These are phyloP conservation scores for Phthorimaea operculella DNA, from an alignment of 1,140 invertebrate species.

Conservation along the genomic window DNA sequence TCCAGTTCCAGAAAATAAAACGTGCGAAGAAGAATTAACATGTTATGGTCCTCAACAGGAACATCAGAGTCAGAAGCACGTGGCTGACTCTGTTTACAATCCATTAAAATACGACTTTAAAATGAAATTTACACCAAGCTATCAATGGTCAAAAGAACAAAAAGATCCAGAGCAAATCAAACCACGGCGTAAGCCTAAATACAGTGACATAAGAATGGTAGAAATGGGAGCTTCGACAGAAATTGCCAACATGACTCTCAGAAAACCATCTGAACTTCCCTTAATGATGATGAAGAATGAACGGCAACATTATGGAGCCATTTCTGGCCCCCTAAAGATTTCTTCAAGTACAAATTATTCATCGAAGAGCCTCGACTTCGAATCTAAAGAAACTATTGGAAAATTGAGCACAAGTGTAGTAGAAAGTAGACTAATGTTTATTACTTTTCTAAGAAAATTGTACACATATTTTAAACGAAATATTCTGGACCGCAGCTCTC, in stretches of 20 bases:
- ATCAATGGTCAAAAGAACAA: too few species aligned
- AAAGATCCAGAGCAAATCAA: too few species aligned
- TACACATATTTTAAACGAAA: neutral
- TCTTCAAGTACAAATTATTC: neutral
- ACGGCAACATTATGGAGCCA: neutral
- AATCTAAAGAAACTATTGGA: neutral
- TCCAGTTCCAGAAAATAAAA: constrained; percentile 6
- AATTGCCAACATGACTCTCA: constrained; percentile 42
- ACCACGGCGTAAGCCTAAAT: neutral
- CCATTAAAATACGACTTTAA: too few species aligned
- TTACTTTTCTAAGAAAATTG: neutral
- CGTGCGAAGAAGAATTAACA: too few species aligned
- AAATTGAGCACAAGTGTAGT: neutral
- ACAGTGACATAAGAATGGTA: constrained; percentile 34
- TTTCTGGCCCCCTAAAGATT: neutral
- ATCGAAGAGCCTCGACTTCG: neutral
- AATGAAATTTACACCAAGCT: too few species aligned
- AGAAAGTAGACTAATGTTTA: neutral
- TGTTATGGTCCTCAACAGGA: too few species aligned
- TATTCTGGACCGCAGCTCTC: neutral
- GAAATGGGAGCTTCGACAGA: constrained; percentile 44
- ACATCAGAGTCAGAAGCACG: too few species aligned
- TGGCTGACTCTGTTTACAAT: too few species aligned
- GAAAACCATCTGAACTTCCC: constrained; percentile 32
- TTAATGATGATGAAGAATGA: constrained; percentile 25